Conservation (phyloP, 2,113 vertebrate genomes). For the Centrocercus urophasianus region DNA sequence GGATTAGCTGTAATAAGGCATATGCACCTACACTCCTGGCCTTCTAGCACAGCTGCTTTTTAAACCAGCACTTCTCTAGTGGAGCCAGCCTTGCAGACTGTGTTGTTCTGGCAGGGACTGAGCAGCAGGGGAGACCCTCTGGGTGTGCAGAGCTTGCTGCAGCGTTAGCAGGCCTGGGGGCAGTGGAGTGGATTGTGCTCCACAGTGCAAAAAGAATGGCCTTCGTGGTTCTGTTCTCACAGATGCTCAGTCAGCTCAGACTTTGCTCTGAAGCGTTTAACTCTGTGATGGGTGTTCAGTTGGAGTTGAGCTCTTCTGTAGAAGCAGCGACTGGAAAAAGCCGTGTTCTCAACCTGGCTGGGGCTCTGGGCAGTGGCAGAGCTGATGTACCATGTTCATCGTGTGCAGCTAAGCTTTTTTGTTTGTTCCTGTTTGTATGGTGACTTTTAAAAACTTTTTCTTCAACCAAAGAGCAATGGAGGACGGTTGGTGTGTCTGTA, state of each 20-base stretch:
- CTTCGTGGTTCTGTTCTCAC: rapidly evolving
- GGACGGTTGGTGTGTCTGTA: rapidly evolving
- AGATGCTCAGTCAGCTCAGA: neutral
- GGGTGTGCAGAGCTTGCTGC: neutral
- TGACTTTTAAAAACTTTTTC: neutral
- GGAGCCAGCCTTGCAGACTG: neutral
- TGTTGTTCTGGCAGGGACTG: rapidly evolving
- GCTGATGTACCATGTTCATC: neutral
- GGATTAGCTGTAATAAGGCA: neutral
- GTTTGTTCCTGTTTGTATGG: neutral
- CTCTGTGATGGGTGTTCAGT: neutral
- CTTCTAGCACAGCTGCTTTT: neutral
- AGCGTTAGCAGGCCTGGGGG: rapidly evolving
- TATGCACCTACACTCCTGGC: neutral
- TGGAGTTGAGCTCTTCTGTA: neutral
- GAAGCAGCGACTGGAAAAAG: neutral
- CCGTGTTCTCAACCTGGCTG: neutral
- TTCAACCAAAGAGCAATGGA: conserved; percentile 12
- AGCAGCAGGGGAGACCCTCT: rapidly evolving
- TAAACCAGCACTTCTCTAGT: neutral
- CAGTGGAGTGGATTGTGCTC: rapidly evolving
- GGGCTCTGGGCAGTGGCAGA: neutral
- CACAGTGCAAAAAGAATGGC: rapidly evolving
- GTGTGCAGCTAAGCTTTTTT: neutral
- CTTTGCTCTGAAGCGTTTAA: neutral